These are phyloP conservation scores for Geococcyx californianus DNA, from an alignment of 2,113 vertebrate species.

Conservation along the genomic window DNA sequence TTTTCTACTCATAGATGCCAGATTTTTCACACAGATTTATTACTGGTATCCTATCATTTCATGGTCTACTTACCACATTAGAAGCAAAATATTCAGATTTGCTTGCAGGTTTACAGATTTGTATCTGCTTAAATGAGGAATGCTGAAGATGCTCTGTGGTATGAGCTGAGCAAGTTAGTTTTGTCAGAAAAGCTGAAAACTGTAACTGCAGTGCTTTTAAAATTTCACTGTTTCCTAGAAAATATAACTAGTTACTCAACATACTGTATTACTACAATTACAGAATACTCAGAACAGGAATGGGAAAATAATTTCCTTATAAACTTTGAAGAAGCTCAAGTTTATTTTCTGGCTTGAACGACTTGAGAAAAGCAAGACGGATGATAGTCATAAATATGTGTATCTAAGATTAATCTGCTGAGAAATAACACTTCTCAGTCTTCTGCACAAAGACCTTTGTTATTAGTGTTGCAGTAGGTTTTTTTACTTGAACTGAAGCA, in stretches of 20 bases:
- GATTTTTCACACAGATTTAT: conserved; percentile 14
- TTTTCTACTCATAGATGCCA: background rate
- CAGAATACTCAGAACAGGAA: background rate
- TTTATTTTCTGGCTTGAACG: background rate
- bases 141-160: background rate
- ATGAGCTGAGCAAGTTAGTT: background rate
- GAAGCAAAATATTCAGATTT: background rate
- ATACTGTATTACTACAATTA: background rate
- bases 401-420: background rate
- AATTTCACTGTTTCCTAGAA: background rate
- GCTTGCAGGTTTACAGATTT: background rate
- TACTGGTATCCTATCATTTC: background rate
- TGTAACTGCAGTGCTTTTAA: background rate
- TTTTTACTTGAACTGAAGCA: background rate
- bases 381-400: background rate
- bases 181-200: background rate
- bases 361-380: background rate
- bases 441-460: background rate
- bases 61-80: background rate
- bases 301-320: background rate
- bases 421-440: background rate
- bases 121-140: background rate
- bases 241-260: background rate
- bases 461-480: background rate
- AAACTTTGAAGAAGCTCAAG: background rate